phyloP scores from a whole-genome alignment of 2,797 vertebrate species.

The Carduelis carduelis region DNA sequence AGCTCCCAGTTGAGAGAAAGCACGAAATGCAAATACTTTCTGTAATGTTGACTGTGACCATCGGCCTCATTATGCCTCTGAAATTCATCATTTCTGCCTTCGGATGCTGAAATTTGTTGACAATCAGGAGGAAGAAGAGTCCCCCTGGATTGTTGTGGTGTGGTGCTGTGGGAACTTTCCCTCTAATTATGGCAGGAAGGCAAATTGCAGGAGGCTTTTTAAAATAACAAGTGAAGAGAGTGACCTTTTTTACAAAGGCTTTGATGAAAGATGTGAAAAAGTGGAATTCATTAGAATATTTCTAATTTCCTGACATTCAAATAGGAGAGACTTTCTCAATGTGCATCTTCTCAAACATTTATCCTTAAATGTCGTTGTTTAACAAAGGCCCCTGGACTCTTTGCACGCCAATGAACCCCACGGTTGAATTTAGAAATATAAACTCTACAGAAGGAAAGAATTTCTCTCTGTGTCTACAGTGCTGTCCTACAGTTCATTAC shows the following conservation, averaged over 20 bases:
- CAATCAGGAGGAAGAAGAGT: not conserved
- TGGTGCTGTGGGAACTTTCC: not conserved
- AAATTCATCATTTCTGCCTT: not conserved
- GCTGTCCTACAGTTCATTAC: conserved; percentile 42
- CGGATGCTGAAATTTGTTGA: not conserved
- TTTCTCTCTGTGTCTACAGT: conserved; percentile 16
- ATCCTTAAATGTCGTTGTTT: not conserved
- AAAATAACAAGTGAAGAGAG: conserved; percentile 18
- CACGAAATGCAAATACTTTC: conserved; percentile 5
- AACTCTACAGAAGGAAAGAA: not conserved
- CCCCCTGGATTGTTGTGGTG: not conserved
- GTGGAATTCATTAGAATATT: conserved; percentile 53
- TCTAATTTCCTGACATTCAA: conserved; percentile 60
- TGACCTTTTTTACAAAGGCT: conserved; percentile 54
- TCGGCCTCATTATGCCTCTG: not conserved
- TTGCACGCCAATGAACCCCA: conserved; percentile 31
- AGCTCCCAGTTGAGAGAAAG: conserved; percentile 6
- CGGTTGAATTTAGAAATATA: conserved; percentile 20
- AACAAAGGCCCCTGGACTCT: conserved; percentile 29
- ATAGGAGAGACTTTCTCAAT: conserved; percentile 24
- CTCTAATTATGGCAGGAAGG: not conserved
- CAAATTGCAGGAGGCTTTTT: conserved; percentile 10
- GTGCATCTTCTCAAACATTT: conserved; percentile 29
- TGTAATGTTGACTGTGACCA: not conserved
- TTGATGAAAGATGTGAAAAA: conserved; percentile 51